These are phyloP conservation scores for Pituophis catenifer DNA, from an alignment of 2,113 vertebrate genomes.

Conservation along the genomic window DNA sequence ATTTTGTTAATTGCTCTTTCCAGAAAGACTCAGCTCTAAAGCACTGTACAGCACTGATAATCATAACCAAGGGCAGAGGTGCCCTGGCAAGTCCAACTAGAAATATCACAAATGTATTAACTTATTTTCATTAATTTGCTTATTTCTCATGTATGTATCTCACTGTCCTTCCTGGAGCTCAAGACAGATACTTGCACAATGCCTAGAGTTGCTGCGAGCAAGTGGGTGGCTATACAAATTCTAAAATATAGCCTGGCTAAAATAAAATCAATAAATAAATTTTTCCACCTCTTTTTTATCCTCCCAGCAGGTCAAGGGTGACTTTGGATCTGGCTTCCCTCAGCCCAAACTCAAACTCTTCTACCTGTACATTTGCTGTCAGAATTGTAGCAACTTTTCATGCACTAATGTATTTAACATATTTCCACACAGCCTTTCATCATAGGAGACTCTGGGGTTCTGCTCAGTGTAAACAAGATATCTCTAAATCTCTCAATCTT, in stretches of 20 bases:
- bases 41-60: neutral
- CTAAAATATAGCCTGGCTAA: neutral
- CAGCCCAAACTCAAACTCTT: neutral
- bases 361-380: neutral
- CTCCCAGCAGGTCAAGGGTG: neutral
- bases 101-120: neutral
- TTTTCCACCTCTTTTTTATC: neutral
- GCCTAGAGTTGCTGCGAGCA: neutral
- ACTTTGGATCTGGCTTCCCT: neutral
- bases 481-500: neutral
- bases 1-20: neutral
- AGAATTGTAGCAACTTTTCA: neutral
- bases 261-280: neutral
- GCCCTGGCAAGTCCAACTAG: neutral
- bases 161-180: neutral
- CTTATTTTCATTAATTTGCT: neutral
- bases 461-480: neutral
- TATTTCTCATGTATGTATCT: neutral
- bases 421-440: neutral
- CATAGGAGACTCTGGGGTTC: neutral
- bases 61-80: neutral
- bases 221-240: neutral
- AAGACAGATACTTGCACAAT: neutral
- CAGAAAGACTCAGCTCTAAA: neutral
- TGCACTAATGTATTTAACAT: neutral